phyloP scores from a whole-genome alignment of 1,140 invertebrate genomes.

The Cotesia chilonis region DNA sequence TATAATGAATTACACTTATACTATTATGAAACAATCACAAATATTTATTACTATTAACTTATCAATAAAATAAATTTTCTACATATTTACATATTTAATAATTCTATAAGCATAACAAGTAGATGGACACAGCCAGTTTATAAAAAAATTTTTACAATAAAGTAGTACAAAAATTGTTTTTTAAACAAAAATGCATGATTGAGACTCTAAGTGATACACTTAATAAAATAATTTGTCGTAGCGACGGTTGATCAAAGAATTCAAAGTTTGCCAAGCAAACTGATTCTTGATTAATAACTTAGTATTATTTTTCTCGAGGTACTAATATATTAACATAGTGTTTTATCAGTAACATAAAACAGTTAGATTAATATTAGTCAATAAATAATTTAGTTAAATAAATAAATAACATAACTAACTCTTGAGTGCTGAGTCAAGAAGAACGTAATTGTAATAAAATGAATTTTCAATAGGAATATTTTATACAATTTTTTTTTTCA shows the following conservation, averaged over 20 bases:
- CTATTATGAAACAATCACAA: slow-evolving; percentile 21
- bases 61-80: slow-evolving; percentile 24
- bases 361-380: too few relatives aligned
- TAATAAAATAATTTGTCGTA: slow-evolving; percentile 9
- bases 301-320: background rate
- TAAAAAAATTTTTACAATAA: slow-evolving; percentile 30
- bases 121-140: slow-evolving; percentile 42
- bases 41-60: slow-evolving; percentile 7
- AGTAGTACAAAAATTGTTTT: slow-evolving; percentile 6
- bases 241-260: slow-evolving; percentile 52
- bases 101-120: slow-evolving; percentile 33
- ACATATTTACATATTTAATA: slow-evolving; percentile 20
- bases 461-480: too few relatives aligned
- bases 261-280: slow-evolving; percentile 59
- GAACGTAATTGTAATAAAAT: too few relatives aligned
- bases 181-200: slow-evolving; percentile 38
- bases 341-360: too few relatives aligned
- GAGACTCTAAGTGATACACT: slow-evolving; percentile 26
- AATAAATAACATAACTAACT: too few relatives aligned
- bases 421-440: too few relatives aligned
- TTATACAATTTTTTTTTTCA: too few relatives aligned
- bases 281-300: slow-evolving; percentile 52
- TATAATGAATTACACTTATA: slow-evolving; percentile 2
- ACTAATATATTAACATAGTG: too few relatives aligned
- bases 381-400: too few relatives aligned